These are phyloP conservation scores for Laticauda laticaudata DNA, from an alignment of 2,113 vertebrate species.

Conservation along the genomic window DNA sequence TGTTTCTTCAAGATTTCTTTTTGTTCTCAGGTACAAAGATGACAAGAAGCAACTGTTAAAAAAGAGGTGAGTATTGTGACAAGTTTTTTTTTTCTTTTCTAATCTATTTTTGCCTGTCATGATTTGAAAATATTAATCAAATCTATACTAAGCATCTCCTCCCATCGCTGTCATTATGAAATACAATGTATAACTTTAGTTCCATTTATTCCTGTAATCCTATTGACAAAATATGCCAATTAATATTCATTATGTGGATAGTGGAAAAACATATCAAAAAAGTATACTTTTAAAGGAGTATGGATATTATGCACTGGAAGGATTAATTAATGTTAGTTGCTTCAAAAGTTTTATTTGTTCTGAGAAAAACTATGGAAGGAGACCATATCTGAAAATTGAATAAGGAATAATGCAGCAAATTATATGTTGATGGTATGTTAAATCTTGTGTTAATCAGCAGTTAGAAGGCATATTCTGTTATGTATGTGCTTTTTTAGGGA, in stretches of 20 bases:
- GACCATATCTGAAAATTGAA: background rate
- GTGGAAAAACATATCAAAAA: background rate
- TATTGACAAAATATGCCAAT: background rate
- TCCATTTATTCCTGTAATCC: background rate
- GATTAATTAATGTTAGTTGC: background rate
- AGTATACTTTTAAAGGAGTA: background rate
- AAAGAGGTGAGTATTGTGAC: slow-evolving; percentile 65
- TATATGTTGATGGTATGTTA: background rate
- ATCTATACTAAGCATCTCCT: background rate
- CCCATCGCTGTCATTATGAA: background rate
- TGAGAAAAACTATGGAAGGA: background rate
- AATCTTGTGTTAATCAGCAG: background rate
- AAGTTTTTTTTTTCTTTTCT: slow-evolving; percentile 14
- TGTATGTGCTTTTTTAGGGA: background rate
- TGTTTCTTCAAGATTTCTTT: slow-evolving; percentile 60
- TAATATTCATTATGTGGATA: background rate
- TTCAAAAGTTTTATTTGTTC: background rate
- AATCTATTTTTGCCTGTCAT: background rate
- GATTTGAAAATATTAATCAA: background rate
- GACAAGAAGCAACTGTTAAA: slow-evolving; percentile 44
- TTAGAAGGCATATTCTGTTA: background rate
- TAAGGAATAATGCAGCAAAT: background rate
- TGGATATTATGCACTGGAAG: background rate
- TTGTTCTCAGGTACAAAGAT: slow-evolving; percentile 47
- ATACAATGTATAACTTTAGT: background rate